Evolutionary conservation across 2,797 vertebrate genomes (phyloP), one percentile per base, ranked within the genome.

Genomic region (Naso thynnoides): DNA sequence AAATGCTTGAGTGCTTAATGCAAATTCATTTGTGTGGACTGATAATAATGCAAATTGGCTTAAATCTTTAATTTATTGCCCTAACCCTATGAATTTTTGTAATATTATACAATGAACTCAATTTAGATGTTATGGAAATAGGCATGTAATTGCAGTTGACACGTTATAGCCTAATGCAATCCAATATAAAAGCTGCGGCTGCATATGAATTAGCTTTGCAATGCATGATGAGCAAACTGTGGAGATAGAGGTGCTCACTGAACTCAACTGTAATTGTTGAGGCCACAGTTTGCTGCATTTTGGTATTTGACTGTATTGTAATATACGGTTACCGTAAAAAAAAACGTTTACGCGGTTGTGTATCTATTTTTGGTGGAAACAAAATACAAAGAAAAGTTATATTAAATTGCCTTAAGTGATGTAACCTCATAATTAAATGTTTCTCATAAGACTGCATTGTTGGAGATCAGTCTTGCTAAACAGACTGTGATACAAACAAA

Each of bases 351-450:
- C 31, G 59, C 29, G 5, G 29, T 47, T 63, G 45, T 19, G 33
- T 8, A 11, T 57, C 29, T 45, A 44, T 57, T 70, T 68, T 54
- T 44, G n/a, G 24, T 52, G 47, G 11, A 14, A 33, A 49, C 31
- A 73, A 27, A 45, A 7, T 24, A 21, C 29, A 41, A 33, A 21
- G 24, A 31, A 18, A 64, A 55, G 47, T 21, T 8, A 52, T 52
- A 27, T 29, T 54, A 39, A 79, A 71, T 31, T 42, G 69, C 69
- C n/a, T 8, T 8, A 26, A 73, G 58, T 0, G 4, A 49, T 42
- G 31, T 53, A 76, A 64, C 15, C 56, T 80, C 64, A 47, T 71
- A 55, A 78, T 75, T 63, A 78, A 70, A 76, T 16, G 21, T 49
- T 64, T 61, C 52, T 76, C 50, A 31, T 13, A 57, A 42, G 68